phyloP scores from a whole-genome alignment of 2,113 vertebrate genomes.

The Puffinus mauretanicus region DNA sequence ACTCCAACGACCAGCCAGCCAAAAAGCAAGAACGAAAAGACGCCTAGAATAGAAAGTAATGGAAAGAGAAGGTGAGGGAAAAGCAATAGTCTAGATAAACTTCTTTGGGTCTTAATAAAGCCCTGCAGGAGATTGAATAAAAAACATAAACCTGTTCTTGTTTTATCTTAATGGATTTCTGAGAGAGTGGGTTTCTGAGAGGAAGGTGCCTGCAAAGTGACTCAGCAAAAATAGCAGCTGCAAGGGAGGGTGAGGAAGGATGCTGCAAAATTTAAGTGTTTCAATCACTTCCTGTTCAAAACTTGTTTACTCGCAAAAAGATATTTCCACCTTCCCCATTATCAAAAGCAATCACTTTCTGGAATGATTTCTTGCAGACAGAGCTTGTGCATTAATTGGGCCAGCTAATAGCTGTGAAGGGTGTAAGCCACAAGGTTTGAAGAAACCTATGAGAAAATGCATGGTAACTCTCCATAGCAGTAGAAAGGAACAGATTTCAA shows the following conservation, averaged over 20 bases:
- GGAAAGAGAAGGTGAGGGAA: background rate
- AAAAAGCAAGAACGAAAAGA: background rate
- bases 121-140: background rate
- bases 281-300: background rate
- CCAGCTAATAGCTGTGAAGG: background rate
- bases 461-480: background rate
- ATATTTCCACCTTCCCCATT: background rate
- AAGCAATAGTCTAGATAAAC: background rate
- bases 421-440: background rate
- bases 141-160: background rate
- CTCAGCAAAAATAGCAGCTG: background rate
- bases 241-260: background rate
- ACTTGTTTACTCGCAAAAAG: background rate
- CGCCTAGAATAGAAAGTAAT: background rate
- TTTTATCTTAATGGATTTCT: background rate
- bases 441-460: background rate
- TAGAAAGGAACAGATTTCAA: background rate
- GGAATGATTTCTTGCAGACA: background rate
- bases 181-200: background rate
- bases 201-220: background rate
- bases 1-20: background rate
- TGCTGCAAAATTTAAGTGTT: background rate
- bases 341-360: background rate
- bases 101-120: background rate
- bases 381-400: background rate